phyloP scores from a whole-genome alignment of 1,140 invertebrate genomes.

The Ridgeia piscesae region DNA sequence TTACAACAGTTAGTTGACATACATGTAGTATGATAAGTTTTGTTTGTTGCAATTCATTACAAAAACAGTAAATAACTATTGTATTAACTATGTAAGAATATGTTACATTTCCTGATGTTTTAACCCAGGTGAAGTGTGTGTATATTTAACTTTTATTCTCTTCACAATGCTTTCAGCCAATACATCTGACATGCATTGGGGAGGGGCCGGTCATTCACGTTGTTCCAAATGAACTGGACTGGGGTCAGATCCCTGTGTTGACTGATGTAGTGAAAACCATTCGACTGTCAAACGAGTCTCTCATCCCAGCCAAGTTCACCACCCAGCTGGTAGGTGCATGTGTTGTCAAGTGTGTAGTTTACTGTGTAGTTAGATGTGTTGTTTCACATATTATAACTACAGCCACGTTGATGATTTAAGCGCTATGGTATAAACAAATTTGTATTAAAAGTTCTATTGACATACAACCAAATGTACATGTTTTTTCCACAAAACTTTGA shows the following conservation, averaged over 20 bases:
- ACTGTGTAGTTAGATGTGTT: not conserved
- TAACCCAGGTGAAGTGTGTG: not conserved
- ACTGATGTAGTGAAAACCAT: constrained; percentile 44
- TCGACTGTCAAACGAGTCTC: constrained; percentile 55
- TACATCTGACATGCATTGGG: constrained; percentile 54
- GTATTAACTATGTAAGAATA: not conserved
- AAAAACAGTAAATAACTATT: too few species aligned
- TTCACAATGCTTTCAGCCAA: constrained; percentile 38
- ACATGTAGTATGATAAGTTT: not conserved
- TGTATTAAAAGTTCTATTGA: too few species aligned
- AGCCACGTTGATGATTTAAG: too few species aligned
- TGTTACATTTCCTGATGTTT: not conserved
- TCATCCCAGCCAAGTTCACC: constrained; percentile 56
- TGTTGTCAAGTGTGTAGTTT: not conserved
- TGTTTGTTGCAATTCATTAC: not conserved
- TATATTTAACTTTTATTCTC: not conserved
- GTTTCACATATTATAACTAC: too few species aligned
- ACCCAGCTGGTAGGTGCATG: constrained; percentile 48
- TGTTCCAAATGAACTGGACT: constrained; percentile 50
- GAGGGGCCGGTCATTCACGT: constrained; percentile 59
- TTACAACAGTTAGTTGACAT: too few species aligned
- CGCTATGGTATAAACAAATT: too few species aligned
- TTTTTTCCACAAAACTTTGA: too few species aligned
- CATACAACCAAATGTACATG: too few species aligned
- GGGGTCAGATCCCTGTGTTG: constrained; percentile 54